Evolutionary conservation across 23 tunicate species (phyloP).

Genomic region (Trididemnum clinides): DNA sequence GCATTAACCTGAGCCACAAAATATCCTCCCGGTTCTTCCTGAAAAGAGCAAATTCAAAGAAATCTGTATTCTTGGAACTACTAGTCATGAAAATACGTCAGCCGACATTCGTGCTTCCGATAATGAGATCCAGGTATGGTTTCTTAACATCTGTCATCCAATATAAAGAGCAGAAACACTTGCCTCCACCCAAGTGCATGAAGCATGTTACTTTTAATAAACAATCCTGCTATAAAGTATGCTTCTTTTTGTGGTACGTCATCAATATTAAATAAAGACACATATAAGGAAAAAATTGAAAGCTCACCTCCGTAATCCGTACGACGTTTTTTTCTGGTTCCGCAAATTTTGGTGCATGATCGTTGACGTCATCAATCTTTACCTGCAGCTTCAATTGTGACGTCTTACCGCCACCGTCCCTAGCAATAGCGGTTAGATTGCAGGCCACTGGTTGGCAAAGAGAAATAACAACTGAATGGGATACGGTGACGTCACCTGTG

Average conservation of each 20-base stretch:
- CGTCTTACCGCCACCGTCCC: slow-evolving; percentile 80
- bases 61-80: background rate
- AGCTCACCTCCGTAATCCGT: slow-evolving; percentile 46
- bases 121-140: too few species aligned
- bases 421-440: slow-evolving; percentile 41
- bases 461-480: slow-evolving; percentile 29
- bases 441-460: slow-evolving; percentile 34
- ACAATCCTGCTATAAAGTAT: too few species aligned
- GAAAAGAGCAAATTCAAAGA: background rate
- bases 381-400: slow-evolving; percentile 34
- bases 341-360: slow-evolving; percentile 65
- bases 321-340: slow-evolving; percentile 36
- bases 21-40: slow-evolving; percentile 73
- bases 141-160: too few species aligned
- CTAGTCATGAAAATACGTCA: too few species aligned
- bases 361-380: slow-evolving; percentile 70
- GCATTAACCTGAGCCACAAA: slow-evolving; percentile 69
- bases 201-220: too few species aligned
- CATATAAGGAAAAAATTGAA: too few species aligned
- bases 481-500: slow-evolving; percentile 62
- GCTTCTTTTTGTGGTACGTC: too few species aligned
- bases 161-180: too few species aligned
- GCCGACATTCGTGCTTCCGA: too few species aligned
- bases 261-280: too few species aligned
- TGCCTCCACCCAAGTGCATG: too few species aligned